These are phyloP conservation scores for Cyprinus carpio DNA, from an alignment of 2,113 vertebrate species.

Conservation along the genomic window DNA sequence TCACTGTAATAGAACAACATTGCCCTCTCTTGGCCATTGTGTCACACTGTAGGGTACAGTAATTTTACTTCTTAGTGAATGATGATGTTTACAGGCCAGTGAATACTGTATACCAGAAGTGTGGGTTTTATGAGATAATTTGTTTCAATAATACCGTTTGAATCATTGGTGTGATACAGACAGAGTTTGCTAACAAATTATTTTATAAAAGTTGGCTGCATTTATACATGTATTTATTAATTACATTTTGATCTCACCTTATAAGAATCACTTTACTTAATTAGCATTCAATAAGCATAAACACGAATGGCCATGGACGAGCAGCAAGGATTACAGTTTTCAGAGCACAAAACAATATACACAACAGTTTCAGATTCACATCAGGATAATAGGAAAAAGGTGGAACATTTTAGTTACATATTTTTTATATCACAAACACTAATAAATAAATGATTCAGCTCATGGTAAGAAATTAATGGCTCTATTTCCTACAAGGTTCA, in stretches of 20 bases:
- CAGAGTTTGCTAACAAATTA: neutral
- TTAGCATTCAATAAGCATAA: neutral
- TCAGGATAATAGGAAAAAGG: neutral
- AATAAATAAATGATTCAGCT: constrained; percentile 21
- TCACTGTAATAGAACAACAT: neutral
- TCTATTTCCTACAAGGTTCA: neutral
- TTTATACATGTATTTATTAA: neutral
- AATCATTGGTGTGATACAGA: neutral
- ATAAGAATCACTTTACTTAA: neutral
- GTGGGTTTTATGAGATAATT: neutral
- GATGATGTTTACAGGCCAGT: neutral
- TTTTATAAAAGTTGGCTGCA: neutral
- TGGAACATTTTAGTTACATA: neutral
- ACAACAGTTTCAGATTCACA: neutral
- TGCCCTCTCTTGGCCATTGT: constrained; percentile 7
- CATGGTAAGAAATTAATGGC: neutral
- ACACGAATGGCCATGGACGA: neutral
- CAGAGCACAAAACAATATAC: neutral
- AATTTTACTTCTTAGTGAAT: too few species aligned
- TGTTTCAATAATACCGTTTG: neutral
- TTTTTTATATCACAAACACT: constrained; percentile 16
- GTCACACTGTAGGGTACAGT: neutral
- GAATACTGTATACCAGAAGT: neutral
- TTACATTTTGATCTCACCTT: neutral
- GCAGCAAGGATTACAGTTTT: neutral